Evolutionary conservation across 2,113 vertebrate genomes (phyloP), one percentile per base, ranked within the genome.

Genomic region (Nothoprocta pentlandii): DNA sequence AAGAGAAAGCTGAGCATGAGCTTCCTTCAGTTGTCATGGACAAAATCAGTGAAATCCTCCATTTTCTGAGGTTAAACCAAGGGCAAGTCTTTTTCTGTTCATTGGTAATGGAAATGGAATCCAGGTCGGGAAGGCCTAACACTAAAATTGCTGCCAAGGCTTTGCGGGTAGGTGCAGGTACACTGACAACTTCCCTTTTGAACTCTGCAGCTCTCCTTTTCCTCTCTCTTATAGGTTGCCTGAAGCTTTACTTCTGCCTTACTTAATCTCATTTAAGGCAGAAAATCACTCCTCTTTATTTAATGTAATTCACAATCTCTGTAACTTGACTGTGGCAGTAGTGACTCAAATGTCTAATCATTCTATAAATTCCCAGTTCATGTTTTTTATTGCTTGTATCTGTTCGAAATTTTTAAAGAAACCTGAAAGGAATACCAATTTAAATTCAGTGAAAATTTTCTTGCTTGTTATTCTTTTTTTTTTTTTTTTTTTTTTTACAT

Each of bases 161-260:
- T 75, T 68, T 88, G 8, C 42, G 93, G 49, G 16, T 34, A 30
- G 12, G 21, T 63, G 16, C 61, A 67, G 9, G 12, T 68, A 63
- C 56, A 67, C 14, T 5, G 1, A 26, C 25, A 73, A 15, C 49
- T 87, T 80, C 46, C 16, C 46, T 0, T 63, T n/a, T 87, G 69
- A 96, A 61, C 12, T 79, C 47, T 41, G 56, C 51, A 81, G 28
- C 20, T 85, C 51, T 83, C 32, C 42, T 90, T 32, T n/a, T 42
- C 15, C 76, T 87, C 4, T 1, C 1, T 3, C 25, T 56, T 32
- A 42, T 78, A 74, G 49, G 3, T 13, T 88, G 28, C 25, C 32
- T 61, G 42, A 74, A 86, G 49, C 46, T 61, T 92, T 84, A 61
- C 7, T 93, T 90, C 69, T 84, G 62, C 62, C 14, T 87, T 44